Percentiles rank a stretch among this genome's conserved stretches.
Evolutionary conservation across 1,140 invertebrate species (phyloP).

Genomic region (Palaemon carinicauda): DNA sequence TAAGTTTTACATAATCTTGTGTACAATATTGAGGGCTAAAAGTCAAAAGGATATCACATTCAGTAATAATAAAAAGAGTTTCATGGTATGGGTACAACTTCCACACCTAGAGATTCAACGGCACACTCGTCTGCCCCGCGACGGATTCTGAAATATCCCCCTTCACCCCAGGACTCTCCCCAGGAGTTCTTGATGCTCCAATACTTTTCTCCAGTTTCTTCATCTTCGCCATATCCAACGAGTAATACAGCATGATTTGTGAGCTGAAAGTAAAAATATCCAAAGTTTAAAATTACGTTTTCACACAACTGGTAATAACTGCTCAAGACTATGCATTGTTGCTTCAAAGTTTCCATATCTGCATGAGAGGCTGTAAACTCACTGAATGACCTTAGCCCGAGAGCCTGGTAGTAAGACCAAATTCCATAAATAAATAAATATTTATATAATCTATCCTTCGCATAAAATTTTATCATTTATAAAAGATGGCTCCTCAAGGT

Average conservation of each 20-base stretch:
- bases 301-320: too few relatives aligned
- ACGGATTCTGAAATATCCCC: slow-evolving; percentile 67
- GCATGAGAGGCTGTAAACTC: too few relatives aligned
- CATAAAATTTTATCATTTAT: too few relatives aligned
- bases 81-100: slow-evolving; percentile 61
- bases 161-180: slow-evolving; percentile 70
- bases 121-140: slow-evolving; percentile 69
- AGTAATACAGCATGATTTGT: slow-evolving; percentile 69
- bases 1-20: neutral
- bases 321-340: too few relatives aligned
- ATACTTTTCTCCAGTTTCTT: slow-evolving; percentile 63
- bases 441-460: too few relatives aligned
- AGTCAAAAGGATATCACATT: neutral
- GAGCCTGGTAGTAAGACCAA: too few relatives aligned
- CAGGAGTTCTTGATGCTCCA: slow-evolving; percentile 69
- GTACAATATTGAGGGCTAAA: neutral
- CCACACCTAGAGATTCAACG: slow-evolving; percentile 64
- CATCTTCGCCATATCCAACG: slow-evolving; percentile 68
- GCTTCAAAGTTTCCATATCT: too few relatives aligned
- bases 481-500: too few relatives aligned
- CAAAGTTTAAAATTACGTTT: neutral
- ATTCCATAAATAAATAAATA: too few relatives aligned
- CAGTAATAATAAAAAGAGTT: neutral
- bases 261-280: slow-evolving; percentile 51
- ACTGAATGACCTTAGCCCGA: too few relatives aligned